Evolutionary conservation across 2,888 invertebrate genomes (phyloP).

Genomic region (Electrophaes corylata): DNA sequence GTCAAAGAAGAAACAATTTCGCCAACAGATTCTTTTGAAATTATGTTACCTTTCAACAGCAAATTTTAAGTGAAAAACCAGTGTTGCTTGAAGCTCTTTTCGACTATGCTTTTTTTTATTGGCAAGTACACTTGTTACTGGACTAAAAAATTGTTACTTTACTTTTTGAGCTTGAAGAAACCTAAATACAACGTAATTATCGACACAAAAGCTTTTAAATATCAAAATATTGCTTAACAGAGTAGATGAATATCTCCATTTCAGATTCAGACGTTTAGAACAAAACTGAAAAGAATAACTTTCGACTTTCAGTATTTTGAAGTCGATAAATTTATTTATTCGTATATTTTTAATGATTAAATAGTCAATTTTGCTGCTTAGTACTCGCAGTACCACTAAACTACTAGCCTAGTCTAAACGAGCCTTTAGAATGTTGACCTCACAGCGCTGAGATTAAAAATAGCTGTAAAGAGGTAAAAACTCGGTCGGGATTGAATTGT

Average conservation of each 20-base stretch:
- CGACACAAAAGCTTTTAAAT: too few relatives aligned
- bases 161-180: too few relatives aligned
- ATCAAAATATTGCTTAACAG: too few relatives aligned
- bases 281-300: too few relatives aligned
- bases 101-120: neutral
- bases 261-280: too few relatives aligned
- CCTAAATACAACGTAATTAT: too few relatives aligned
- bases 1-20: neutral
- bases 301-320: too few relatives aligned
- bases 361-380: too few relatives aligned
- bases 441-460: slow-evolving; percentile 28
- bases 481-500: slow-evolving; percentile 28
- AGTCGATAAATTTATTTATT: too few relatives aligned
- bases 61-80: slow-evolving; percentile 16
- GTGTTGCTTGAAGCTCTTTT: neutral
- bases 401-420: neutral
- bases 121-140: neutral
- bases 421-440: slow-evolving; percentile 14
- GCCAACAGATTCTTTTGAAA: slow-evolving; percentile 6
- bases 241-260: too few relatives aligned
- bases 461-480: slow-evolving; percentile 25
- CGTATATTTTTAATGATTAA: too few relatives aligned
- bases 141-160: too few relatives aligned
- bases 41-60: slow-evolving; percentile 14
- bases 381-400: neutral